Conservation (phyloP, 1,140 invertebrate species). For the Oppia nitens region DNA sequence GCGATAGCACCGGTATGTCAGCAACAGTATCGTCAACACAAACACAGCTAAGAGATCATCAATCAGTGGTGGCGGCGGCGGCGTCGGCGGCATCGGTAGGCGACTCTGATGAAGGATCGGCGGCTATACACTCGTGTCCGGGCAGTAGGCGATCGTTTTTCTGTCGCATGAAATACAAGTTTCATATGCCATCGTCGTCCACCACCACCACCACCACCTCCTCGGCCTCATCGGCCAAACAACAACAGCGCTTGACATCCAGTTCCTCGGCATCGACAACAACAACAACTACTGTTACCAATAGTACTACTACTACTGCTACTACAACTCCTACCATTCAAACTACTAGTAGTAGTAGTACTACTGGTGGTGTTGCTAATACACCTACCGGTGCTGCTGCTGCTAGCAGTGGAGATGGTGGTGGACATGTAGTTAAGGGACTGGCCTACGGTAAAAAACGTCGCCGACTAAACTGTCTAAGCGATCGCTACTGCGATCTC, state of each 20-base stretch:
- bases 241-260: background rate
- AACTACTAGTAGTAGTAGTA: background rate
- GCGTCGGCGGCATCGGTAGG: too few species aligned
- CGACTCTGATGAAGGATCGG: too few species aligned
- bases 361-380: too few species aligned
- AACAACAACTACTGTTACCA: background rate
- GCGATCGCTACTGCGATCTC: conserved; percentile 57
- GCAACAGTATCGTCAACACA: too few species aligned
- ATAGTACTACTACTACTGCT: background rate
- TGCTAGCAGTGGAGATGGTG: too few species aligned
- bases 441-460: conserved; percentile 48
- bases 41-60: too few species aligned
- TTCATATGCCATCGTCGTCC: too few species aligned
- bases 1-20: too few species aligned
- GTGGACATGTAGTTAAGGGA: too few species aligned
- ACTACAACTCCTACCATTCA: too few species aligned
- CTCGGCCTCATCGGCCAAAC: background rate
- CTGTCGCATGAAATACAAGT: conserved; percentile 74
- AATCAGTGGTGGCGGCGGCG: too few species aligned
- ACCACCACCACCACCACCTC: background rate
- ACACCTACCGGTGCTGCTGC: too few species aligned
- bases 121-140: conserved; percentile 42
- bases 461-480: conserved; percentile 44
- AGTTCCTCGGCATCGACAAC: background rate
- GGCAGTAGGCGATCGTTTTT: conserved; percentile 79